These are phyloP conservation scores for Epicampocera succincta DNA, from an alignment of 2,888 invertebrate species.

Conservation along the genomic window DNA sequence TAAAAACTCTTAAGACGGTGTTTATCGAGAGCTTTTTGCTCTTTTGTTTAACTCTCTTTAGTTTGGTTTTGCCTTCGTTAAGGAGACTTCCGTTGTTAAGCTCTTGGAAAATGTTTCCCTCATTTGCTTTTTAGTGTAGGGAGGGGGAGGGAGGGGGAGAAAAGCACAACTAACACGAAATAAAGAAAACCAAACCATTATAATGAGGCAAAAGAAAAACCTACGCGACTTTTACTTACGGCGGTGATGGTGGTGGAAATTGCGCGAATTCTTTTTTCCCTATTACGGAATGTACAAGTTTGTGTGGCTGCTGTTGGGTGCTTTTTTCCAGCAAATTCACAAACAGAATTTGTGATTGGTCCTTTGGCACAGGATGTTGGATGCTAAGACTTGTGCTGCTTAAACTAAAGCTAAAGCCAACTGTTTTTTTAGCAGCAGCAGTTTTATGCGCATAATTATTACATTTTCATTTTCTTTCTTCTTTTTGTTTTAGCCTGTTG, in stretches of 20 bases:
- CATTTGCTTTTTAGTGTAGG: slow-evolving; percentile 48
- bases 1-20: slow-evolving; percentile 19
- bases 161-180: no score
- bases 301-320: slow-evolving; percentile 4
- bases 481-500: neutral
- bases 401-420: slow-evolving; percentile 35
- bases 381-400: slow-evolving; percentile 42
- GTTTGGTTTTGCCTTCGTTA: slow-evolving; percentile 44
- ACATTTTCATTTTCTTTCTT: neutral
- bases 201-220: slow-evolving; percentile 16
- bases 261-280: slow-evolving; percentile 65
- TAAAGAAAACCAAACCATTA: no score
- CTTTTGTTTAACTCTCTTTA: slow-evolving; percentile 36
- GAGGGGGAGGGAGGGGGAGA: no score
- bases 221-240: slow-evolving; percentile 29
- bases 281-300: slow-evolving; percentile 23
- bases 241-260: slow-evolving; percentile 63
- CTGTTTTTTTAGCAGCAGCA: slow-evolving; percentile 15
- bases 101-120: slow-evolving; percentile 8
- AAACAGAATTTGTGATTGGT: slow-evolving; percentile 74
- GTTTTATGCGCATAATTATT: slow-evolving; percentile 55
- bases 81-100: slow-evolving; percentile 11
- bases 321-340: slow-evolving; percentile 50
- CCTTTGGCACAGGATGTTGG: slow-evolving; percentile 58
- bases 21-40: slow-evolving; percentile 32